Base-by-base conservation (phyloP, 2,888 invertebrate species). In the Eurytoma adleriae region DNA sequence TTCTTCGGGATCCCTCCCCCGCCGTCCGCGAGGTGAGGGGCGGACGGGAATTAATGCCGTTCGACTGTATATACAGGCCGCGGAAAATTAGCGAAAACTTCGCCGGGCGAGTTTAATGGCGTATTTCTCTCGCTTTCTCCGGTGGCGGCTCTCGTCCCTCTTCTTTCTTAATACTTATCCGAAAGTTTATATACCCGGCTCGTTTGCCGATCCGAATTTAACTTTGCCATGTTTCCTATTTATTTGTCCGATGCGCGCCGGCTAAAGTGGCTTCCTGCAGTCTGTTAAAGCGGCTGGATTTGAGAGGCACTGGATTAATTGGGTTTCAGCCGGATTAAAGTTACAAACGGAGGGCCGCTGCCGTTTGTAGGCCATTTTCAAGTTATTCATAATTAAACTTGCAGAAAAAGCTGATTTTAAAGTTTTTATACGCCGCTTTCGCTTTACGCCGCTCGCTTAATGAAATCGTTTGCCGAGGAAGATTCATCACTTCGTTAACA, bases 11-110 rank as follows among this genome's bases (percentile, higher is more conserved):
- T 30, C 24, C 12, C 57, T 18, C n/a, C 12, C 57, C 7, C 14
- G 2, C n/a, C 20, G 61, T 4, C 5, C n/a, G 57, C 4, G 20
- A 20, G 59, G 16, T 7, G 59, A 20, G 59, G 24, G 56, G 13
- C 72, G 67, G 78, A 78, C 57, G 71, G 72, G 72, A 78, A 72
- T 78, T 72, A 59, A 78, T 71, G 59, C 72, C 56, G 5, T 64
- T 62, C 61, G 16, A 48, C 48, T 57, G 57, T 48, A 67, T 75
- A n/a, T n/a, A 64, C 30, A 75, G 64, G 69, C 56, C 50, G 54
- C 48, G 40, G 54, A 61, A 59, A 76, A 77, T 64, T 70, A 70
- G 70, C 54, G 18, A 62, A 77, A 76, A 77, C 56, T 77, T 77
- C 64, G 30, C 30, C 56, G 1, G 61, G 69, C 70, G n/a, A 70